Evolutionary conservation across 64 coral and sea anemone species (phyloP), one percentile per base, ranked within the genome.

Genomic region (Hydrozoanthus tunicans): DNA sequence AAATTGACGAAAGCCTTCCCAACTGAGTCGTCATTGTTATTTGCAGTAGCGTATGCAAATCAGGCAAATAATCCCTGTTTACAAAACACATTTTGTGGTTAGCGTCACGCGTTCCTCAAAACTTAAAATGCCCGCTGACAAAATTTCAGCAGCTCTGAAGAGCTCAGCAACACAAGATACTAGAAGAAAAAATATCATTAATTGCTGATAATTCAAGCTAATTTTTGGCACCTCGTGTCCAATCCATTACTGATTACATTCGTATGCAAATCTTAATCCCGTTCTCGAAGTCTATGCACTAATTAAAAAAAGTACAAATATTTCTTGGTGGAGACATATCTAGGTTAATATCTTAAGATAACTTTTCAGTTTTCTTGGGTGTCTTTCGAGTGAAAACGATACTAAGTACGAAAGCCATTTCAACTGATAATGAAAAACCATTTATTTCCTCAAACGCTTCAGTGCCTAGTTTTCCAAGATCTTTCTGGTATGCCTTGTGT

Each of bases 21-120:
- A 7, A 51, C 73, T 59, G 23, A 73, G 60, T 88, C 74, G 58
- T 56, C 3, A 27, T 58, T 71, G n/a, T 9, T 88, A 15, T 62
- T 74, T 74, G 56, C 23, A 70, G 70, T 60, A 20, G 59, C 52
- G 55, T 88, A 88, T 75, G 68, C n/a, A 51, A 75, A 88, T 74
- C 25, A 51, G 70, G 12, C 12, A 75, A 74, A 88, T 88, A 60
- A 88, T 75, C 73, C 69, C 69, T 88, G 84, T 88, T 88, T 73
- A 60, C 84, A 74, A 88, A 32, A 86, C 25, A 14, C 5, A 75
- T 13, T 76, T 12, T 61, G 84, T 6, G 67, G 67, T 73, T 13
- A 9, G 69, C 26, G 20, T 88, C 53, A 58, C 55, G 20, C 23
- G 26, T 11, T 64, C 12, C 59, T 43, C 9, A 52, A 5, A 53